A percentile compares a stretch with the other conserved stretches of the same genome.
Evolutionary conservation across 1,140 invertebrate genomes (phyloP).

Genomic region (Harpegnathos saltator): DNA sequence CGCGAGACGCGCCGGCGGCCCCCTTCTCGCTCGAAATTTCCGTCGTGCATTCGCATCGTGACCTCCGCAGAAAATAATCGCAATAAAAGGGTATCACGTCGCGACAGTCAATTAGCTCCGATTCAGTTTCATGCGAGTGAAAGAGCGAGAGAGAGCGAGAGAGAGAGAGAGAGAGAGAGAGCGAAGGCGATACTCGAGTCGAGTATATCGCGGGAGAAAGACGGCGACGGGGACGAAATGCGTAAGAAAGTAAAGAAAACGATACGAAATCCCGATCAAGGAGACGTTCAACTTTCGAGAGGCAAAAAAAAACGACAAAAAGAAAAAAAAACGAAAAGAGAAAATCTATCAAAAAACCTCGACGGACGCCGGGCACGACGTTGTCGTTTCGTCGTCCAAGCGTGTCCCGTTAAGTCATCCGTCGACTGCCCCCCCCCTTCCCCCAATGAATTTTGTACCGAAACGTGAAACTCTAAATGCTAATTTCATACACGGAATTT

Average conservation of each 20-base stretch:
- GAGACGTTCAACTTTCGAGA: slow-evolving; percentile 55
- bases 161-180: background rate
- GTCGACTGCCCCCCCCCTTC: slow-evolving; percentile 62
- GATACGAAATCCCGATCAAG: slow-evolving; percentile 56
- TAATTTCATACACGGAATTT: slow-evolving; percentile 79
- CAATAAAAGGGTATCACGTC: slow-evolving; percentile 53
- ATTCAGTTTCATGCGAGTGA: slow-evolving; percentile 61
- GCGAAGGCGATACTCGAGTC: slow-evolving; percentile 1
- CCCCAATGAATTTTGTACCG: slow-evolving; percentile 80
- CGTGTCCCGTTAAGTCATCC: slow-evolving; percentile 58
- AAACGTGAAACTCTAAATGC: slow-evolving; percentile 78
- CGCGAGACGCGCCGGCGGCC: slow-evolving; percentile 1
- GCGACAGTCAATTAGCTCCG: slow-evolving; percentile 72
- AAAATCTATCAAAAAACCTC: slow-evolving; percentile 62
- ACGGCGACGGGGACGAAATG: slow-evolving; percentile 8
- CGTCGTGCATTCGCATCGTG: slow-evolving; percentile 37
- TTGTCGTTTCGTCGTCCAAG: slow-evolving; percentile 14
- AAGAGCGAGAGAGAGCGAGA: background rate
- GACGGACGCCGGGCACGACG: slow-evolving; percentile 52
- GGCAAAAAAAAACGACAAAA: slow-evolving; percentile 46
- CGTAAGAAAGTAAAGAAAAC: slow-evolving; percentile 23
- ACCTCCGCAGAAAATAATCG: slow-evolving; percentile 29
- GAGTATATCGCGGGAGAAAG: slow-evolving; percentile 13
- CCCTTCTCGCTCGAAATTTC: slow-evolving; percentile 35
- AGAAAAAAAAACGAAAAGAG: slow-evolving; percentile 55